These are phyloP conservation scores for Nesometra sesokonis DNA, from an alignment of 35 echinoderm and acorn worm genomes.

Conservation along the genomic window DNA sequence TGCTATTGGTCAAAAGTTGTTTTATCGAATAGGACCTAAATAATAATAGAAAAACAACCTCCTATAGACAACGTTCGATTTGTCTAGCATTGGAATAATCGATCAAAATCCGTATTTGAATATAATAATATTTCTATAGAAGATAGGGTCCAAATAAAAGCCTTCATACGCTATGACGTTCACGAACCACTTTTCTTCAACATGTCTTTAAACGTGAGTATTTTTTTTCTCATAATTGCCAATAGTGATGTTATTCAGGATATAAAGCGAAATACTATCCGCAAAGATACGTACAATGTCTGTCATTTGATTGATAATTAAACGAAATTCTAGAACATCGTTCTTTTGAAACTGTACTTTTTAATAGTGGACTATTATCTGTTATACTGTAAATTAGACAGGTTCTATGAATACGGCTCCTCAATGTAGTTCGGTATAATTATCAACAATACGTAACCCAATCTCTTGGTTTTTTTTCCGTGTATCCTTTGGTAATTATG, in stretches of 20 bases:
- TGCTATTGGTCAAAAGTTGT: no score
- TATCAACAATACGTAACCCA: neutral
- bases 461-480: neutral
- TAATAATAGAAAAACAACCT: no score
- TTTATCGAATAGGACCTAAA: no score
- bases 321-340: neutral
- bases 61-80: no score
- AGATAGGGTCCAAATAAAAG: no score
- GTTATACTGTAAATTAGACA: neutral
- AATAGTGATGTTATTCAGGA: neutral
- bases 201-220: no score
- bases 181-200: no score
- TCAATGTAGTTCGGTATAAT: neutral
- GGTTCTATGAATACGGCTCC: neutral
- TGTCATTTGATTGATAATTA: neutral
- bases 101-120: no score
- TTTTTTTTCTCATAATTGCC: neutral
- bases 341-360: neutral
- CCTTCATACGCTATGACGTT: no score
- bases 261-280: neutral
- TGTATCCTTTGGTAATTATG: neutral
- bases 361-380: neutral
- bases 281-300: neutral
- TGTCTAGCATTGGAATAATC: no score
- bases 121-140: no score